Percentiles rank a stretch among this genome's conserved stretches.
phyloP scores from a whole-genome alignment of 2,888 invertebrate species.

The Sialis lutaria region DNA sequence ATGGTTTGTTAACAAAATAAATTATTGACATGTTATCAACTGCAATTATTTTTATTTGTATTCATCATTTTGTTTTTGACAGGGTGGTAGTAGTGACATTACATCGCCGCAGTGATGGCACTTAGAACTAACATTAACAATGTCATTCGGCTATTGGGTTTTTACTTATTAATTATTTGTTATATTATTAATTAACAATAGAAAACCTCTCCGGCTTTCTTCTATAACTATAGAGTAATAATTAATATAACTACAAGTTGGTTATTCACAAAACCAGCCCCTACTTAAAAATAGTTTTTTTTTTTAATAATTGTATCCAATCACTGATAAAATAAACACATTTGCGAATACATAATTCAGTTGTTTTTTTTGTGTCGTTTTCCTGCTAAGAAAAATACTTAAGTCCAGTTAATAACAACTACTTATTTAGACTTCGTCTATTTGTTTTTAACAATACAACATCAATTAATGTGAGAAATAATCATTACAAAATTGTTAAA shows the following conservation, averaged over 20 bases:
- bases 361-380: too few relatives aligned
- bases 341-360: too few relatives aligned
- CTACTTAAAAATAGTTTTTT: too few relatives aligned
- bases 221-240: slow-evolving; percentile 3
- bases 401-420: too few relatives aligned
- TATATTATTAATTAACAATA: slow-evolving; percentile 7
- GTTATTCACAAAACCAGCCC: neutral
- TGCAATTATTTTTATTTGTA: slow-evolving; percentile 5
- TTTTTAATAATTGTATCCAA: too few relatives aligned
- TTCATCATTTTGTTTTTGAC: slow-evolving; percentile 5
- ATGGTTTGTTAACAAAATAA: too few relatives aligned
- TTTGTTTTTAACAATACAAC: too few relatives aligned
- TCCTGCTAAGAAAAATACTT: too few relatives aligned
- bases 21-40: neutral
- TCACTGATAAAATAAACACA: too few relatives aligned
- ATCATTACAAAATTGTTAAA: slow-evolving; percentile 11
- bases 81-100: slow-evolving; percentile 7
- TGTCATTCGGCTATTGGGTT: slow-evolving; percentile 6
- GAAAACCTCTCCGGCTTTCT: slow-evolving; percentile 5
- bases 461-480: neutral
- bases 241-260: neutral
- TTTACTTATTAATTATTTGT: slow-evolving; percentile 2
- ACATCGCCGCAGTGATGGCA: slow-evolving; percentile 7
- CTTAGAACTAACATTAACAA: slow-evolving; percentile 6
- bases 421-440: too few relatives aligned